Evolutionary conservation across 2,113 vertebrate genomes (phyloP).

Genomic region (Thamnaconus septentrionalis): DNA sequence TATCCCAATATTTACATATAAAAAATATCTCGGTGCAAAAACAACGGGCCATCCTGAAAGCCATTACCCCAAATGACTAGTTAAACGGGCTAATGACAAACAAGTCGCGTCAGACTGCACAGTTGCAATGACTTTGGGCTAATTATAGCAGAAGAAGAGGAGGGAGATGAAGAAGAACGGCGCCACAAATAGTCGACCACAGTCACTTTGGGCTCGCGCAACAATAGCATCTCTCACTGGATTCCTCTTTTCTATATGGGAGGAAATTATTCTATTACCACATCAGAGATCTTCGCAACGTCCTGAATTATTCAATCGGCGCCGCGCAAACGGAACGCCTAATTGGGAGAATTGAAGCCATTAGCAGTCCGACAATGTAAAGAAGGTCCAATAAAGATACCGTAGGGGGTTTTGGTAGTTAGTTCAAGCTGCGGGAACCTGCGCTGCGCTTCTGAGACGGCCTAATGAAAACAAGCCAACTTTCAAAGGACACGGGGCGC

Average conservation of each 20-base stretch:
- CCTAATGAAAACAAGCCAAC: slow-evolving; percentile 73
- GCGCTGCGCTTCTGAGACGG: slow-evolving; percentile 56
- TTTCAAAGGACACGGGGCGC: slow-evolving; percentile 75
- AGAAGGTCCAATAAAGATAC: slow-evolving; percentile 65
- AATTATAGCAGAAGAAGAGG: slow-evolving; percentile 58
- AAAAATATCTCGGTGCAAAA: slow-evolving; percentile 64
- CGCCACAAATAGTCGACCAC: background rate
- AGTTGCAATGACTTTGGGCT: slow-evolving; percentile 60
- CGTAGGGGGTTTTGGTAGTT: slow-evolving; percentile 34
- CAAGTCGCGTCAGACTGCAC: slow-evolving; percentile 56
- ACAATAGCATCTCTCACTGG: slow-evolving; percentile 40
- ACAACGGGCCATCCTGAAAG: slow-evolving; percentile 69
- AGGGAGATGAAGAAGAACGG: slow-evolving; percentile 14
- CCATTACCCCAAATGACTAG: slow-evolving; percentile 72
- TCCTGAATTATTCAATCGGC: slow-evolving; percentile 69
- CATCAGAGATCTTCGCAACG: slow-evolving; percentile 64
- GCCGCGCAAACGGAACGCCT: slow-evolving; percentile 37
- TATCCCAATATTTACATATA: slow-evolving; percentile 72
- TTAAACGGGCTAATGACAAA: slow-evolving; percentile 72
- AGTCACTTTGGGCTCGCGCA: slow-evolving; percentile 45
- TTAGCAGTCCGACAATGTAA: slow-evolving; percentile 57
- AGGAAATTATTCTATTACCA: slow-evolving; percentile 64
- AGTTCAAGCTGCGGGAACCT: slow-evolving; percentile 53
- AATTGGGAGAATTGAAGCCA: slow-evolving; percentile 67
- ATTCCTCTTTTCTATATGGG: slow-evolving; percentile 29